Base-by-base conservation (phyloP, 37 sponge, comb jelly and placozoan species). In the Hormiphora californensis region DNA sequence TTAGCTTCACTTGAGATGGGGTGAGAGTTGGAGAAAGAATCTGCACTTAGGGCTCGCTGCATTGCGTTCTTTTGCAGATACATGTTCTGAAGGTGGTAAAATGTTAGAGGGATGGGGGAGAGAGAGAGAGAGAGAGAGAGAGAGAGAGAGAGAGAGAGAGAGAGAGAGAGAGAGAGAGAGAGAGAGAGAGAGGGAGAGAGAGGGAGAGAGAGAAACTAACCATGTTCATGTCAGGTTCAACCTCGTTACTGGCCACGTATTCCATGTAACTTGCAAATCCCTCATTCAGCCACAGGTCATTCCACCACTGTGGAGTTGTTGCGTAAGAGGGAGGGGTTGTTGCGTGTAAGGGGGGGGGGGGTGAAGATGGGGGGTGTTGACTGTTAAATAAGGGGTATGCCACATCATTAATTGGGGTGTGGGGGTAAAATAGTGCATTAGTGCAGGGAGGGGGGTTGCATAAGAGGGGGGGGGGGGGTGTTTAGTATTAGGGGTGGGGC, bases 191-290 rank as follows among this genome's bases (percentile, higher is more conserved):
- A 49, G 15, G 12, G 9, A 9, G 15, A 49, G 53, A 49, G 12
- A 49, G 15, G 15, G 15, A 17, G 9, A 49, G 53, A 49, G 15
- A 9, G 9, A 9, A 17, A 65, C 67, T 65, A 8, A 65, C 67
- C 67, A 65, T 65, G 34, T 38, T 38, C 67, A 65, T 65, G 1
- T 65, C 67, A 4, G 34, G 37, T 30, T 65, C 28, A 4, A 65
- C 67, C 7, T 32, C 4, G 17, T 65, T 38, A 65, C 67, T 65
- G 3, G 67, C 67, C 9, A 65, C 67, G 67, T 65, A 65, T 38
- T 65, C 67, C 67, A 65, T 65, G 37, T 65, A 65, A 19, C 67
- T 65, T 3, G 67, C 67, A 31, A 65, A 65, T 19, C 67, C 67
- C 28, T 65, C 67, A 32, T 65, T 65, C 36, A 65, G 67, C 67